Conservation (phyloP, 2,113 vertebrate genomes). For the Hiodon alosoides region DNA sequence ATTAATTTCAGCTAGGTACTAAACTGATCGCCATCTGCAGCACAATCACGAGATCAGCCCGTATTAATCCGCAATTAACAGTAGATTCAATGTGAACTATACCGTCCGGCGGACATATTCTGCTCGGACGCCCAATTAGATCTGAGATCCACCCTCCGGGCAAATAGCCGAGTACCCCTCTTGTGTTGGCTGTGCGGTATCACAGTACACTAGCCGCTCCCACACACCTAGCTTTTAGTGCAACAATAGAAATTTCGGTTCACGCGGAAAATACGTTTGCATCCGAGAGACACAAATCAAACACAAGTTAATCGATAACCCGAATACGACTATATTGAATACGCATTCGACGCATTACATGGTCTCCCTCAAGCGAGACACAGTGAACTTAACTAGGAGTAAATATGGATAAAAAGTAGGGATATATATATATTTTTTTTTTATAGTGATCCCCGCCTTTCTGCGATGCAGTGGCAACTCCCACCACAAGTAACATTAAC, state of each 20-base stretch:
- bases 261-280: too few relatives aligned
- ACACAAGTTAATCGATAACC: too few relatives aligned
- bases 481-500: neutral
- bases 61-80: neutral
- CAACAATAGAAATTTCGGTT: too few relatives aligned
- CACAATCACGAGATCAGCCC: too few relatives aligned
- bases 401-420: too few relatives aligned
- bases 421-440: too few relatives aligned
- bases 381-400: neutral
- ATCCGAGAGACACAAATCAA: too few relatives aligned
- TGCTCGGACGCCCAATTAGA: neutral
- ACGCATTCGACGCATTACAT: neutral
- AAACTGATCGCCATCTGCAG: neutral
- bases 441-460: too few relatives aligned
- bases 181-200: too few relatives aligned
- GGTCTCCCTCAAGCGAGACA: neutral
- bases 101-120: neutral
- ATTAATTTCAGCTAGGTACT: too few relatives aligned
- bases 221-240: neutral
- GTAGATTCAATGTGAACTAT: neutral
- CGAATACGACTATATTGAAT: neutral
- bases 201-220: neutral
- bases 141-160: neutral
- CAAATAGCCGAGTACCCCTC: neutral
- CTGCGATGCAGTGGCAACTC: too few relatives aligned